Base-by-base conservation (phyloP, 2,888 invertebrate species). In the Lasioglossum vierecki region DNA sequence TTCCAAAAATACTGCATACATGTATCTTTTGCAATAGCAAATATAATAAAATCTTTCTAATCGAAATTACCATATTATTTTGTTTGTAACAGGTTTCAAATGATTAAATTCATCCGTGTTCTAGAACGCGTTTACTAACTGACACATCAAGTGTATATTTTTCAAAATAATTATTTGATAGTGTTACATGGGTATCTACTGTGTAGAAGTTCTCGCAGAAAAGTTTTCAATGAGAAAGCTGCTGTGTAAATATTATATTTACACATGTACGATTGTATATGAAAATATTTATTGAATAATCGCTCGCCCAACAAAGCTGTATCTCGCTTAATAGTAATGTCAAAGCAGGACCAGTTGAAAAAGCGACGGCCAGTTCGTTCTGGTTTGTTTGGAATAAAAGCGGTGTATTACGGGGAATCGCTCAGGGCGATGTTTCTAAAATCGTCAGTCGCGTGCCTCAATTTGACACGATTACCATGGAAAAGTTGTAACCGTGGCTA, bases 381-480 rank as follows among this genome's bases (percentile, higher is more conserved):
- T 4, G 39, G 22, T 70, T 39, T 41, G 70, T 41, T 41, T n/a
- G 39, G 70, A 70, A 41, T n/a, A 70, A 70, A 41, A 70, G 11
- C 70, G 11, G 68, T 11, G 30, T 49, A 73, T 30, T 22, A 22
- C 22, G 49, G 41, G 41, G 68, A n/a, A 39, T 53, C 70, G 77
- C 53, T 57, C 15, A 8, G 46, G 41, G 71, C 46, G 49, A 30
- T 49, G 72, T 53, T 82, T 57, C 82, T 49, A 72, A 68, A 73
- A 78, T 63, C 26, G 44, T 15, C 83, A 30, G 63, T 76, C 73
- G 72, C 73, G 75, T 85, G 84, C 41, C 73, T 68, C 22, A 70
- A 84, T 79, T 84, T 70, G 15, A 44, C 44, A 11, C 77, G 39
- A 80, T 80, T 84, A 84, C 35, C 80, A 68, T 74, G 75, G 74